These are phyloP conservation scores for Sphaeridia pumilis DNA, from an alignment of 2,888 invertebrate genomes.

Conservation along the genomic window DNA sequence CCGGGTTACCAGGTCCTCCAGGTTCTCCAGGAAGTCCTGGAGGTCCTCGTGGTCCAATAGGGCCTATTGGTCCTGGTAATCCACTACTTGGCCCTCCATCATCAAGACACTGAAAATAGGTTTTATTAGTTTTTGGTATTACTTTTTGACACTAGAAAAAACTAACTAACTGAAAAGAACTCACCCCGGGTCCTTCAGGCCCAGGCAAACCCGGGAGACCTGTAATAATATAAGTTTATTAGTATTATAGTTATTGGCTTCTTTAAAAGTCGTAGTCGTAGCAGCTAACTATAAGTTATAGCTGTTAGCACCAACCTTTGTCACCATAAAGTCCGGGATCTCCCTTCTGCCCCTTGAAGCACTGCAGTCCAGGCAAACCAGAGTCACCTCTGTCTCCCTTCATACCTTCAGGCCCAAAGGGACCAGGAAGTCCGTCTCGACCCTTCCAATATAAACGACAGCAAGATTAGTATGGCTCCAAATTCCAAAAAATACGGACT, in stretches of 20 bases:
- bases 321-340: constrained; percentile 63
- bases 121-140: no score
- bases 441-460: no score
- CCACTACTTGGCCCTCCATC: no score
- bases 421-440: constrained; percentile 67
- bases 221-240: no score
- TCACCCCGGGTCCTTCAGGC: constrained; percentile 62
- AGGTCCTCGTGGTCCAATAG: constrained; percentile 54
- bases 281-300: no score
- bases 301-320: no score
- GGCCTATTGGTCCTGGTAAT: constrained; percentile 67
- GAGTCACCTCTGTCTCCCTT: constrained; percentile 76
- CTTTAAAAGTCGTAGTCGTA: no score
- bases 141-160: no score
- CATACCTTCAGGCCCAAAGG: constrained; percentile 64
- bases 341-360: constrained; percentile 56
- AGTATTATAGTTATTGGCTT: no score
- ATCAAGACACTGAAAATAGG: constrained; percentile 50
- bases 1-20: constrained; percentile 56
- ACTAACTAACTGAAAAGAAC: constrained; percentile 3
- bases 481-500: no score
- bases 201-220: constrained; percentile 64
- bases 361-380: constrained; percentile 61
- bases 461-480: no score
- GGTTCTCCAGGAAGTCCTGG: constrained; percentile 56